Percentiles rank a stretch among this genome's conserved stretches.
Conservation (phyloP, 2,113 vertebrate species). For the Eupsittula cactorum region DNA sequence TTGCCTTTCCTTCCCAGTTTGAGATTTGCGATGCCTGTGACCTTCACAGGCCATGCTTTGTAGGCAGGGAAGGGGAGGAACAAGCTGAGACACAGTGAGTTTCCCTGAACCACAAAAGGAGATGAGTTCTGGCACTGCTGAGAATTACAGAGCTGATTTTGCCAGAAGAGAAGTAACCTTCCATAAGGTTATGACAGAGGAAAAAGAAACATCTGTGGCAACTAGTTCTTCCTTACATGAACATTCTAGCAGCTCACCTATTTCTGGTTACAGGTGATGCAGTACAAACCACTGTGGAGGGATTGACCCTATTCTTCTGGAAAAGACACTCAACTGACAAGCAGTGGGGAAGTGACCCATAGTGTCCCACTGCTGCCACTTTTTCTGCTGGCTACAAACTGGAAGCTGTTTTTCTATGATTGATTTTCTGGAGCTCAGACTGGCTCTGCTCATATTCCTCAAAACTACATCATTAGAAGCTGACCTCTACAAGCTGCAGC, state of each 20-base stretch:
- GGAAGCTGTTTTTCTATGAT: not conserved
- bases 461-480: not conserved
- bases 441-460: not conserved
- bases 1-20: not conserved
- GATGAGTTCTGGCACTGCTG: not conserved
- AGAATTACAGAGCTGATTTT: not conserved
- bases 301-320: not conserved
- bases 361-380: not conserved
- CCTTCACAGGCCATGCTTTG: not conserved
- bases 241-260: not conserved
- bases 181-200: not conserved
- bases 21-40: not conserved
- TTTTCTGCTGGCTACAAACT: not conserved
- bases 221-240: not conserved
- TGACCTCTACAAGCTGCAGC: not conserved
- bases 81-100: not conserved
- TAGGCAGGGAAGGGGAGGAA: not conserved
- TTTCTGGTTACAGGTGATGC: not conserved
- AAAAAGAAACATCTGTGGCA: not conserved
- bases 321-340: not conserved
- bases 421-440: constrained; percentile 14
- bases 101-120: not conserved
- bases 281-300: not conserved
- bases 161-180: not conserved
- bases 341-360: no score